Evolutionary conservation across 64 coral and sea anemone genomes (phyloP), one percentile per base, ranked within the genome.

Genomic region (Stichodactyla mertensii): DNA sequence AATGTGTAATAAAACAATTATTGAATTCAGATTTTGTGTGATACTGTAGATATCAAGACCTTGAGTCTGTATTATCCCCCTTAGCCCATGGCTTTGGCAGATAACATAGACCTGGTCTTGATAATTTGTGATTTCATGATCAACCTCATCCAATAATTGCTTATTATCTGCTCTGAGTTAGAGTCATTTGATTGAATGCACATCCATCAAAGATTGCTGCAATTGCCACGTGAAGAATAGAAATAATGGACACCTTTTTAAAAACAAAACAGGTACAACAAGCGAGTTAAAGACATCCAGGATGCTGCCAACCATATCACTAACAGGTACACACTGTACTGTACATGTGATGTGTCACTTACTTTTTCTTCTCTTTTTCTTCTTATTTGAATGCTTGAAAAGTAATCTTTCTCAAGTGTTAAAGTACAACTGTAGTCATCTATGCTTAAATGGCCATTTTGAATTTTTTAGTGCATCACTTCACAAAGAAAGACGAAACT

Each of bases 401-500:
- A 61, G 18, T 0, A 62, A 62, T 18, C 6, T 16, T 62, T 16
- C 14, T 57, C 56, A 57, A 9, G 5, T 62, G 60, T 62, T 18
- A 11, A 62, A 62, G 62, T n/a, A 66, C 18, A 0, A 4, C 5
- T 45, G 36, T 45, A 45, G 36, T 45, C 36, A 66, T 20, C 22
- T 66, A n/a, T 66, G 20, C 4, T 66, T 66, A 0, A n/a, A 13
- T 66, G 22, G 19, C 19, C 3, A n/a, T 22, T 22, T 66, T 59
- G 10, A 59, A 45, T 45, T 58, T 66, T 61, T 52, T 64, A 95
- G 97, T 86, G 90, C 86, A 5, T 71, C 81, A 83, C 57, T 95
- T 77, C 97, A 99, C 57, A 94, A 71, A 85, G 97, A 99, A 80
- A 88, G 91, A 83, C 89, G 97, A 19, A 99, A 95, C 58, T 99